These are phyloP conservation scores for Drosophila engyochracea DNA, from an alignment of 2,888 invertebrate species.

Conservation along the genomic window DNA sequence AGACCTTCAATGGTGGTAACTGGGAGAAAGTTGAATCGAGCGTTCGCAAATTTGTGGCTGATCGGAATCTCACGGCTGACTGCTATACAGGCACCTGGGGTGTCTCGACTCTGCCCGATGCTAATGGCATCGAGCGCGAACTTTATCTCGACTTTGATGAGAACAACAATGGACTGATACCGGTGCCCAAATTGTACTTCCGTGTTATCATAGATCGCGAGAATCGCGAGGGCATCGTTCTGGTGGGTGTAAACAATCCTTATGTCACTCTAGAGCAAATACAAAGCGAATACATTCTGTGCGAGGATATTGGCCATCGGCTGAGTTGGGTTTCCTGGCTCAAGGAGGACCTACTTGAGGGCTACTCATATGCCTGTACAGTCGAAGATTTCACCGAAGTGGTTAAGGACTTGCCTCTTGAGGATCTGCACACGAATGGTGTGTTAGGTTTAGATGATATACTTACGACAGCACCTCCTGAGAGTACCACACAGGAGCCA, in stretches of 20 bases:
- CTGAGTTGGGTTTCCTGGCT: conserved; percentile 77
- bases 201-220: conserved; percentile 86
- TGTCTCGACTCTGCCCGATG: conserved; percentile 86
- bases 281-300: conserved; percentile 71
- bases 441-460: conserved; percentile 67
- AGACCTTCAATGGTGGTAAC: conserved; percentile 87
- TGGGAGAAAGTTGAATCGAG: conserved; percentile 87
- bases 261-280: conserved; percentile 76
- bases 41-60: conserved; percentile 85
- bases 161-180: conserved; percentile 84
- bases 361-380: conserved; percentile 79
- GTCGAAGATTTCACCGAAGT: conserved; percentile 75
- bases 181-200: conserved; percentile 87
- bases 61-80: conserved; percentile 81
- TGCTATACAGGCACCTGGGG: conserved; percentile 88
- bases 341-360: conserved; percentile 70
- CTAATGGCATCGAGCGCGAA: conserved; percentile 77
- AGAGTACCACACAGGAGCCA: neutral
- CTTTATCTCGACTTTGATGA: conserved; percentile 83
- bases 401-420: conserved; percentile 73
- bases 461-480: conserved; percentile 19
- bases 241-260: conserved; percentile 86
- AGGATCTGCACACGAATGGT: conserved; percentile 69
- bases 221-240: conserved; percentile 85
- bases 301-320: conserved; percentile 75